phyloP scores from a whole-genome alignment of 2,797 vertebrate genomes.

The Lacerta viridis region DNA sequence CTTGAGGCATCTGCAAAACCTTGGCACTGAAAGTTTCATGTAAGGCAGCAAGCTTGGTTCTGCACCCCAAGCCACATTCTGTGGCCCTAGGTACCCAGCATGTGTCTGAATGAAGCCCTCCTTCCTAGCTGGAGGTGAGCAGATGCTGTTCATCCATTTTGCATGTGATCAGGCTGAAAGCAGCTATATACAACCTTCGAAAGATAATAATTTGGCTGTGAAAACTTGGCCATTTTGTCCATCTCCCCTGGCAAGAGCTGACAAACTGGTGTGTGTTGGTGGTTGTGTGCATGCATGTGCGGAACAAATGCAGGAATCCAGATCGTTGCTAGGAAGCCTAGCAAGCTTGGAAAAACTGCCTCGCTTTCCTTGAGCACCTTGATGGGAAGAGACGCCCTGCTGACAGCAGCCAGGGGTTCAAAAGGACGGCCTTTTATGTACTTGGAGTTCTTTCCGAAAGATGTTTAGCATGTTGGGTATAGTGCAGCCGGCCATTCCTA shows the following conservation, averaged over 20 bases:
- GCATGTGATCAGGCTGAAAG: background rate
- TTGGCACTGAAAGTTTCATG: background rate
- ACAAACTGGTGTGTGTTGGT: too few species aligned
- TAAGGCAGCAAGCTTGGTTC: background rate
- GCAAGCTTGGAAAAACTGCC: background rate
- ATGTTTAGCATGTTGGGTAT: background rate
- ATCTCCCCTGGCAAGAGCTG: too few species aligned
- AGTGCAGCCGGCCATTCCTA: background rate
- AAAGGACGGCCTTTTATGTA: background rate
- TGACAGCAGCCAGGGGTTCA: background rate
- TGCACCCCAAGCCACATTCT: background rate
- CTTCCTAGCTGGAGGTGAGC: background rate
- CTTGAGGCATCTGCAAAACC: background rate
- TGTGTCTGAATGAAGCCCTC: background rate
- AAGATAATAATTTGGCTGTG: too few species aligned
- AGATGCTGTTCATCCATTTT: background rate
- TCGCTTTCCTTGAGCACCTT: background rate
- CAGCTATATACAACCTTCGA: too few species aligned
- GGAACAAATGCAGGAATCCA: conserved; percentile 62
- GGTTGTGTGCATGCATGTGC: background rate
- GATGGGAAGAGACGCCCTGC: conserved; percentile 23
- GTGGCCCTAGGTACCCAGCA: background rate
- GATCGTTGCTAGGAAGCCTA: conserved; percentile 22
- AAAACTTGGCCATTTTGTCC: too few species aligned
- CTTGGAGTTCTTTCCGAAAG: conserved; percentile 32